Percentiles rank a stretch among this genome's conserved stretches.
Evolutionary conservation across 2,797 vertebrate genomes (phyloP).

Genomic region (Tenualosa ilisha): DNA sequence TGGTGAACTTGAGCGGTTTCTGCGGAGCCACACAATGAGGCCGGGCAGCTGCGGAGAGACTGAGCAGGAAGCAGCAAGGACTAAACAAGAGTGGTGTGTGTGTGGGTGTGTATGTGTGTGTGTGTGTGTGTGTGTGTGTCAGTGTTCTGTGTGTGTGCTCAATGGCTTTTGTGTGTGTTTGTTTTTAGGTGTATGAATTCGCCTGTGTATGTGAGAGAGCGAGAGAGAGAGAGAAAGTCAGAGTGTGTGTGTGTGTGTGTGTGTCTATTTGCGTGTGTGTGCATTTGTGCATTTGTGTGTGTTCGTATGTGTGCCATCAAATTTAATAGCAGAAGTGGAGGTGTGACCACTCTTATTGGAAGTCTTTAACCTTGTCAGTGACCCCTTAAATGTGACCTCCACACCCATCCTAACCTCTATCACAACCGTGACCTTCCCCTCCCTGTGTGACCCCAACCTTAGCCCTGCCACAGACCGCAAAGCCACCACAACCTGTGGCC

Average conservation of each 20-base stretch:
- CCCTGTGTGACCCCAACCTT: constrained; percentile 2
- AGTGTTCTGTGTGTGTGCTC: constrained; percentile 3
- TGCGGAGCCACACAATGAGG: constrained; percentile 18
- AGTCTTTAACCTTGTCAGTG: constrained; percentile 19
- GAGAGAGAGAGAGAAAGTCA: constrained; percentile 24
- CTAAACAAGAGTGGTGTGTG: constrained; percentile 11
- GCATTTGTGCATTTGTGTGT: not conserved
- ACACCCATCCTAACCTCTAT: not conserved
- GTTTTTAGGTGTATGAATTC: not conserved
- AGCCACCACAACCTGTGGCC: not conserved
- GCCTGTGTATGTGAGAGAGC: not conserved
- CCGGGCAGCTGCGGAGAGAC: constrained; percentile 9
- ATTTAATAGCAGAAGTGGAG: constrained; percentile 8
- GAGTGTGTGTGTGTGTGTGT: constrained; percentile 29
- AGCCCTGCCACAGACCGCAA: not conserved
- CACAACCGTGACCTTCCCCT: not conserved
- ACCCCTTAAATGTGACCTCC: constrained; percentile 16
- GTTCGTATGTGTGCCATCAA: not conserved
- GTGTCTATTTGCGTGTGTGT: not conserved
- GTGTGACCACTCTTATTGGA: constrained; percentile 14
- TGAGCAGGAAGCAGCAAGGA: not conserved
- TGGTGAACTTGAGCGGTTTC: not conserved
- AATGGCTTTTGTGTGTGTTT: not conserved
- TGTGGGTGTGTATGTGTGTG: constrained; percentile 31
- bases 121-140: constrained; percentile 29